Evolutionary conservation across 2,888 invertebrate species (phyloP), one percentile per base, ranked within the genome.

Genomic region (Argyresthia albistria): DNA sequence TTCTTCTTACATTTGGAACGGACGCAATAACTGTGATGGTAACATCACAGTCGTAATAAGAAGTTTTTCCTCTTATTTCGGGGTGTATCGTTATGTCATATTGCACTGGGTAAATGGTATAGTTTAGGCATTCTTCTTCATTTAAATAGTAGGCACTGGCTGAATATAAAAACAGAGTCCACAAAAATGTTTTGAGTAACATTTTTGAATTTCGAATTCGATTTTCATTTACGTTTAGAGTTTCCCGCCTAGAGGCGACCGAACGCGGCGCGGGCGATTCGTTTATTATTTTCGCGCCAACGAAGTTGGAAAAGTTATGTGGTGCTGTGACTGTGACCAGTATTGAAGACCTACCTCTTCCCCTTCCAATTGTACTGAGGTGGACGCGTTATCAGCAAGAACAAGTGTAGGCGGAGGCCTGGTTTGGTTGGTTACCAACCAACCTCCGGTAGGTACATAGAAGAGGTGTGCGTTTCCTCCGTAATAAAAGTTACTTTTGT

Each of bases 121-220:
- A 87, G 58, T 86, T 83, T 12, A 86, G 63, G 60, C 87, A 87
- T 59, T 86, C 84, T 62, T 86, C 86, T 48, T 79, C 76, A 37
- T 61, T 56, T 12, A 76, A 59, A 36, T 73, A 60, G 54, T 70
- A 67, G 10, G 67, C 76, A 36, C 69, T 68, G 14, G 66, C 63
- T n/a, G 70, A 61, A 8, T 65, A 64, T 53, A 68, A 60, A 11
- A 66, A 56, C 12, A 76, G 58, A 37, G 54, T 54, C 54, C 56
- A 35, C 55, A 50, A 51, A 58, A 45, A 45, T 35, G 48, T 46
- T 16, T 47, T 50, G 3, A 54, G 36, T 25, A 58, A 55, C 64
- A 66, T 65, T 61, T 59, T 62, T 52, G 51, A 46, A 37, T 25
- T 43, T 43, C 35, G 25, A 39, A 45, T 51, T 39, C 39, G 39